Conservation (phyloP, 2,888 invertebrate genomes). For the Tubulanus polymorphus region DNA sequence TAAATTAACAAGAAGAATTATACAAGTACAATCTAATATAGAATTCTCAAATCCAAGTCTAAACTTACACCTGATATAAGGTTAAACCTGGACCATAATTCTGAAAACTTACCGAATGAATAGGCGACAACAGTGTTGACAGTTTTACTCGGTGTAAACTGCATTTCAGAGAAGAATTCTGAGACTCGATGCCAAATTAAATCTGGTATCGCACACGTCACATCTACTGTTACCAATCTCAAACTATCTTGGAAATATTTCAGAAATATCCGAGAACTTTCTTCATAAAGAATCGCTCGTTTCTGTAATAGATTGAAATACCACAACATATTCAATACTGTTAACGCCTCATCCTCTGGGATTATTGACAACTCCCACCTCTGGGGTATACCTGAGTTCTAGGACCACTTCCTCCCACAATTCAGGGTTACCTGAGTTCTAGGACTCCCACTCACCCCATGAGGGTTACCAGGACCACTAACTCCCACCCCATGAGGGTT, state of each 20-base stretch:
- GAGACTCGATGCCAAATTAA: constrained; percentile 39
- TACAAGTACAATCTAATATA: neutral
- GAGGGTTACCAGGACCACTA: no score
- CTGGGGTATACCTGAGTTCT: no score
- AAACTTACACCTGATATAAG: no score
- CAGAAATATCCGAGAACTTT: constrained; percentile 36
- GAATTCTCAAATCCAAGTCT: no score
- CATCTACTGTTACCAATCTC: constrained; percentile 42
- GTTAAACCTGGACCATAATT: neutral
- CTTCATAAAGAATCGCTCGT: constrained; percentile 38
- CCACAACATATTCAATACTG: neutral
- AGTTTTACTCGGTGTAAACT: constrained; percentile 28
- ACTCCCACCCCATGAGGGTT: no score
- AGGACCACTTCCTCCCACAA: no score
- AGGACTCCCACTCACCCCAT: no score
- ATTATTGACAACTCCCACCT: no score
- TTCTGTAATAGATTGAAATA: constrained; percentile 28
- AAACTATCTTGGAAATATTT: constrained; percentile 37
- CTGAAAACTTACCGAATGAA: constrained; percentile 37
- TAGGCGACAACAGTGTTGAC: constrained; percentile 43
- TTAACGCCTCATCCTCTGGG: no score
- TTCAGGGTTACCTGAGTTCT: no score
- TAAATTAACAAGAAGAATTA: neutral
- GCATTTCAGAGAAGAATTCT: constrained; percentile 36
- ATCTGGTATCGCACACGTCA: constrained; percentile 36